phyloP scores from a whole-genome alignment of 2,113 vertebrate species.

The Collichthys lucidus region DNA sequence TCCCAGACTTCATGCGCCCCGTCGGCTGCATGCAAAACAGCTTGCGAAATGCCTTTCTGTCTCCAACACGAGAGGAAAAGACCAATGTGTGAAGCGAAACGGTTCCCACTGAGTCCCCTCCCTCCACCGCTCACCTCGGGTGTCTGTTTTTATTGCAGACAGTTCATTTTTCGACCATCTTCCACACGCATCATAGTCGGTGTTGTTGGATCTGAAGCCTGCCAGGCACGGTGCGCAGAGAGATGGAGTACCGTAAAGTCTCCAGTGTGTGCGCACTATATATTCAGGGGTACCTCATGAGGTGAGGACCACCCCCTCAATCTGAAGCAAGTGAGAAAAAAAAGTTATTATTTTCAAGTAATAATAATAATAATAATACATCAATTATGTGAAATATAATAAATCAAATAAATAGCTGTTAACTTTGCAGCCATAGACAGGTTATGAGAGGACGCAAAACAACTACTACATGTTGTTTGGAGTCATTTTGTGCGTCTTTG shows the following conservation, averaged over 20 bases:
- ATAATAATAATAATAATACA: too few species aligned
- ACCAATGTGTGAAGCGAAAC: background rate
- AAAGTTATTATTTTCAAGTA: too few species aligned
- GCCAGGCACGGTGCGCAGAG: constrained; percentile 55
- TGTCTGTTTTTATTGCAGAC: background rate
- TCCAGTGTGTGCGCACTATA: background rate
- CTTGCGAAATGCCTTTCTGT: constrained; percentile 48
- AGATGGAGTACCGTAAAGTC: constrained; percentile 60
- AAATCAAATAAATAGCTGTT: too few species aligned
- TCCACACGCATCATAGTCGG: constrained; percentile 48
- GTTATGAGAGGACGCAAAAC: too few species aligned
- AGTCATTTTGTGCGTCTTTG: background rate
- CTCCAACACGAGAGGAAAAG: background rate
- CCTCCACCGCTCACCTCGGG: background rate
- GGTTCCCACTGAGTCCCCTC: background rate
- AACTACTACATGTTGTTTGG: background rate
- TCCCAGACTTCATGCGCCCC: constrained; percentile 55
- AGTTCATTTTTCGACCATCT: constrained; percentile 25
- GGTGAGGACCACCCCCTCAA: too few species aligned
- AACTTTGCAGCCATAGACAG: too few species aligned
- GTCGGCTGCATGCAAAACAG: constrained; percentile 53
- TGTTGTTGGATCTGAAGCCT: constrained; percentile 40
- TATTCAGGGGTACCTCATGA: background rate
- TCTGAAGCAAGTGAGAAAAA: too few species aligned
- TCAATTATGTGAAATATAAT: too few species aligned